Conservation (phyloP, 2,113 vertebrate species). For the Atractosteus spatula region DNA sequence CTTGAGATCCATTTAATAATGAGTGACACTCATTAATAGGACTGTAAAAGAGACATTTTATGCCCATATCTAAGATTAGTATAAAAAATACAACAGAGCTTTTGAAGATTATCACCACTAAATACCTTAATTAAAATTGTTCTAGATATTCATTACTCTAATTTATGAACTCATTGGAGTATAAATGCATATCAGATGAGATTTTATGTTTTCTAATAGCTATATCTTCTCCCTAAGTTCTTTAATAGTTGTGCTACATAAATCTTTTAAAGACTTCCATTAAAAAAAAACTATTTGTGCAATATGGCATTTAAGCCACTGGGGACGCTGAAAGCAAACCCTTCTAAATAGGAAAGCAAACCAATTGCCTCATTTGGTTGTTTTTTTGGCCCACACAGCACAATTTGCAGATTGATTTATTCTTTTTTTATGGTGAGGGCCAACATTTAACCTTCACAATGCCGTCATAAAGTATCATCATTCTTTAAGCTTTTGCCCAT, state of each 20-base stretch:
- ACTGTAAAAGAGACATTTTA: conserved; percentile 7
- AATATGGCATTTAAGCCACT: background rate
- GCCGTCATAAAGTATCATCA: too few relatives aligned
- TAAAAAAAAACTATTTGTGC: background rate
- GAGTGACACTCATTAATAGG: conserved; percentile 2
- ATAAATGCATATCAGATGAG: background rate
- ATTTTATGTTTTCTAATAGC: background rate
- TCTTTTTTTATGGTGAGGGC: too few relatives aligned
- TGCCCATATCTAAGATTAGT: conserved; percentile 8
- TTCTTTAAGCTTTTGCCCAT: too few relatives aligned
- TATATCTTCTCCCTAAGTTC: background rate
- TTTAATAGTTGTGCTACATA: background rate
- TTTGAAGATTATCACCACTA: background rate
- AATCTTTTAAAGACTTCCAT: background rate
- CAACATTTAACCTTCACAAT: too few relatives aligned
- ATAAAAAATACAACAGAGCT: conserved; percentile 9
- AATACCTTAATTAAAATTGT: conserved; percentile 4
- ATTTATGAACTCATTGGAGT: background rate
- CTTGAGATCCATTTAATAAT: background rate
- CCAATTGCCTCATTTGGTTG: conserved; percentile 3
- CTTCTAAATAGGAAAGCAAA: conserved; percentile 8
- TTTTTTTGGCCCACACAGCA: too few relatives aligned
- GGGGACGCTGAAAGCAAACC: background rate
- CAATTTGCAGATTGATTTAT: too few relatives aligned
- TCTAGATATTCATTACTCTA: background rate